Percentiles rank a stretch among this genome's conserved stretches.
These are phyloP conservation scores for Micoletzkya japonica DNA, from an alignment of 2,888 invertebrate genomes.

Conservation along the genomic window DNA sequence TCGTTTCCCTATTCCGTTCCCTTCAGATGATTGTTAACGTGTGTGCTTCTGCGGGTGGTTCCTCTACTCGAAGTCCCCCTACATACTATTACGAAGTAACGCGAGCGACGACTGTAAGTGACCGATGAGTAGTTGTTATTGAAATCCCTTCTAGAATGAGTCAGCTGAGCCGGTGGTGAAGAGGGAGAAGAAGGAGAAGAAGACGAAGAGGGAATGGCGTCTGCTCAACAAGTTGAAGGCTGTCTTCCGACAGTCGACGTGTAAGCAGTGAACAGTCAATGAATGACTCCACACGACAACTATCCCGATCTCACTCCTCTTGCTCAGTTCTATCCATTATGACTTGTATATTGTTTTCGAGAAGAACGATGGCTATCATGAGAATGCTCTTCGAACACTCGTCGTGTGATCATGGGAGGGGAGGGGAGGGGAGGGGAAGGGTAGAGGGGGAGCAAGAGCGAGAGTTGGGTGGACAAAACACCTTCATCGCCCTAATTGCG, in stretches of 20 bases:
- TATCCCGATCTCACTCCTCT: too few relatives aligned
- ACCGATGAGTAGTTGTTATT: neutral
- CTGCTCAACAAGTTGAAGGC: neutral
- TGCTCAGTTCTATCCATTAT: too few relatives aligned
- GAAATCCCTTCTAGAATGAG: neutral
- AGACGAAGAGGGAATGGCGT: neutral
- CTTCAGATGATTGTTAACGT: slow-evolving; percentile 24
- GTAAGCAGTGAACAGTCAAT: too few relatives aligned
- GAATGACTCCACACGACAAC: too few relatives aligned
- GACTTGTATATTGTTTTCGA: too few relatives aligned
- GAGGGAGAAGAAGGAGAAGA: neutral
- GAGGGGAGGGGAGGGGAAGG: neutral
- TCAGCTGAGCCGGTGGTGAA: neutral
- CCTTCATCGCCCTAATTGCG: too few relatives aligned
- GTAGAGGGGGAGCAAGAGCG: neutral
- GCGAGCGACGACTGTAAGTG: neutral
- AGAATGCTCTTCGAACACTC: neutral
- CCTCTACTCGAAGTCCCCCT: neutral
- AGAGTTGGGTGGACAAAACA: neutral
- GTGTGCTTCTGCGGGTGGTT: slow-evolving; percentile 14
- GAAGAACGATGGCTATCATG: too few relatives aligned
- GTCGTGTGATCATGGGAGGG: neutral
- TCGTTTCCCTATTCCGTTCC: neutral
- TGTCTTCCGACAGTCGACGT: neutral
- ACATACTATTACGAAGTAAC: slow-evolving; percentile 21